Base-by-base conservation (phyloP, 1,140 invertebrate genomes). In the Thalassaphorura encarpata region DNA sequence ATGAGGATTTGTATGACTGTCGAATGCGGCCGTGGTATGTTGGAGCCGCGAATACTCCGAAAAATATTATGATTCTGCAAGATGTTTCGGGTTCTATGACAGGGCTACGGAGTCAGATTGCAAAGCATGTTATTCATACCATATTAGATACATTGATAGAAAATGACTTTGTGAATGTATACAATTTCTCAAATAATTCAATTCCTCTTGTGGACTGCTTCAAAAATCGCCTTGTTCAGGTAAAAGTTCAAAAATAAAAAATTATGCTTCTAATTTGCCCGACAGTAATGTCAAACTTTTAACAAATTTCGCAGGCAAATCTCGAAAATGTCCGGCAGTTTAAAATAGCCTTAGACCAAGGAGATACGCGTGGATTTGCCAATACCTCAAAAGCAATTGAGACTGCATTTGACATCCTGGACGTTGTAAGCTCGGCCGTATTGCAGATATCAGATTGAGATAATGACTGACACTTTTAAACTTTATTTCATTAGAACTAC, bases 41-140 rank as follows among this genome's bases (percentile, higher is more conserved):
- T 57, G 87, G 96, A 73, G 94, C 95, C 1, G 89, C 95, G 0
- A 95, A 93, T 0, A 95, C 91, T 64, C 92, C 94, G 15, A 99
- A 99, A 73, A 94, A 99, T 69, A 83, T 99, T 60, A 81, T 99
- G 19, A 95, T 99, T 58, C 73, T 99, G 23, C 77, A 99, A 36
- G 97, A 99, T 69, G 82, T 81, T 39, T 89, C 91, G 54, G 97
- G 96, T n/a, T 97, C 94, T 15, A 99, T 99, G 97, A 86, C 83
- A 21, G 96, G 96, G 6, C 80, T 91, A 66, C 77, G 91, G 60
- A 82, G 85, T 68, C 87, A 91, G 71, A 96, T 99, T 57, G 93
- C 95, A 5, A 84, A 85, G 67, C 89, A 94, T 39, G 92, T 94
- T 0, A 83, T 95, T 48, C 75, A 78, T 16, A 85, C 84, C 28